These are phyloP conservation scores for Thereva nobilitata DNA, from an alignment of 2,888 invertebrate genomes.

Conservation along the genomic window DNA sequence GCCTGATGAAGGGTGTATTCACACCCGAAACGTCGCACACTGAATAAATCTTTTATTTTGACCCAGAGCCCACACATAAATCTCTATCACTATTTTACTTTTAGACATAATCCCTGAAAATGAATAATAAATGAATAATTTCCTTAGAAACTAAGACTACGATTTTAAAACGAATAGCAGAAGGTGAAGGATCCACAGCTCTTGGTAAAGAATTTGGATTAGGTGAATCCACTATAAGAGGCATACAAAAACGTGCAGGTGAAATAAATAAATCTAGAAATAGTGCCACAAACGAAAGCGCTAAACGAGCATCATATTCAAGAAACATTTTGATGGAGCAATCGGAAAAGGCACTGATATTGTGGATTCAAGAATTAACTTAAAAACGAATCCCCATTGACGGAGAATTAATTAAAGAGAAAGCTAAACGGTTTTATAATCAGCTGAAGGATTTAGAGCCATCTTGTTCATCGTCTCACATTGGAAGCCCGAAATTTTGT, in stretches of 20 bases:
- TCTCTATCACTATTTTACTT: constrained; percentile 24
- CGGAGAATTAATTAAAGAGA: constrained; percentile 40
- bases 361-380: constrained; percentile 43
- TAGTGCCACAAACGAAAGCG: not conserved
- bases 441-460: constrained; percentile 40
- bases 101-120: constrained; percentile 21
- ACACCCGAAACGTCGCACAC: too few species aligned
- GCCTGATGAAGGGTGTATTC: too few species aligned
- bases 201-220: constrained; percentile 14
- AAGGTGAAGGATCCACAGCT: constrained; percentile 26
- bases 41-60: too few species aligned
- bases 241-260: constrained; percentile 10
- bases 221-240: constrained; percentile 25
- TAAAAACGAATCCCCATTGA: constrained; percentile 41
- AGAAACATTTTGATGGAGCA: constrained; percentile 42
- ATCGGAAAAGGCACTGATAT: constrained; percentile 43
- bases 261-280: constrained; percentile 3
- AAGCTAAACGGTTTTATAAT: constrained; percentile 41
- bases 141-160: constrained; percentile 20
- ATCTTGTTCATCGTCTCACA: constrained; percentile 25
- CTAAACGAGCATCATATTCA: not conserved
- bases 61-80: too few species aligned
- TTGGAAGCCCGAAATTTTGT: constrained; percentile 16
- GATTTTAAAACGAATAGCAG: constrained; percentile 18
- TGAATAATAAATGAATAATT: constrained; percentile 5